Evolutionary conservation across 2,797 vertebrate genomes (phyloP), one percentile per base, ranked within the genome.

Genomic region (Heterohyrax brucei): DNA sequence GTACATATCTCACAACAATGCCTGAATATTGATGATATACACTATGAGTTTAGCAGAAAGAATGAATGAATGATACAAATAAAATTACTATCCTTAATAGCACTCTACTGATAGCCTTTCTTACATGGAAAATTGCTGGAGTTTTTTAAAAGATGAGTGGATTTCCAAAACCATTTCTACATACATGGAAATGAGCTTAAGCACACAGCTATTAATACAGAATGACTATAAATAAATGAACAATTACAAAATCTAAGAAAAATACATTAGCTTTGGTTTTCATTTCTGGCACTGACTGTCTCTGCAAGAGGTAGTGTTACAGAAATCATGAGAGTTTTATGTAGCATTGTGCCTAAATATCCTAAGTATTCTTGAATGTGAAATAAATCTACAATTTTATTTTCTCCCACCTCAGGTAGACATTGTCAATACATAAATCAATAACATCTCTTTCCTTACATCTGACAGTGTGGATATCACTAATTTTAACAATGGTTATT

Each of bases 251-350:
- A 68, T 48, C 33, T 59, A 80, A 30, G 4, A 56, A 80, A 79
- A 81, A 50, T 30, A 28, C n/a, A n/a, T n/a, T 68, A 79, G 26
- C 66, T 73, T 79, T 66, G 76, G 21, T 90, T 93, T 86, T 22
- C 39, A 46, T 64, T 16, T 79, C 56, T 4, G 10, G 10, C 4
- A 61, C 75, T 85, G 30, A 80, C 46, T 82, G 93, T 77, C 72
- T 93, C 53, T 86, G 28, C 5, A 70, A 86, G 21, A 46, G 61
- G 7, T 56, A 26, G 26, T 62, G 5, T 87, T 86, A 78, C 0
- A 87, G 73, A 93, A 87, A 82, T 39, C 44, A 62, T 10, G 16
- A 70, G n/a, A 76, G 1, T 75, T 95, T 86, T 87, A 70, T 87
- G 44, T 4, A 81, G n/a, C 24, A 87, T 21, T 73, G 46, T 21